Evolutionary conservation across 2,888 invertebrate species (phyloP).

Genomic region (Cryptosula pallasiana): DNA sequence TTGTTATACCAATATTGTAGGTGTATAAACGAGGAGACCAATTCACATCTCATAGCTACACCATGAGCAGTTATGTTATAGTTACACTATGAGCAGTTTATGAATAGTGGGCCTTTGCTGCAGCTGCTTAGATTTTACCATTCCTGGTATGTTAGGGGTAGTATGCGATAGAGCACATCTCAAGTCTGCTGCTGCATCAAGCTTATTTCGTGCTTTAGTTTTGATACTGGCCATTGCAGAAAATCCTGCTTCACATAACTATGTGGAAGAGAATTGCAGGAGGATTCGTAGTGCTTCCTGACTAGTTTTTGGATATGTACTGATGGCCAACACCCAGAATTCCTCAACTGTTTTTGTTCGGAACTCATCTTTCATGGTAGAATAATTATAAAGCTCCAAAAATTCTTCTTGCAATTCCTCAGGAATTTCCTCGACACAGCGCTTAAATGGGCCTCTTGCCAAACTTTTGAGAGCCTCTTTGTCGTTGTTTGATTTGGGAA

Average conservation of each 20-base stretch:
- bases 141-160: not conserved
- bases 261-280: not conserved
- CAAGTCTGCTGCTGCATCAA: constrained; percentile 5
- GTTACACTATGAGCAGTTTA: not conserved
- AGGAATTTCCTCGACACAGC: constrained; percentile 2
- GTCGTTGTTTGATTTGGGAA: not conserved
- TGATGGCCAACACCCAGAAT: not conserved
- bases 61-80: too few species aligned
- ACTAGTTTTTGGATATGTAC: not conserved
- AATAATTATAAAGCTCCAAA: not conserved
- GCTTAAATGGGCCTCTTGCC: constrained; percentile 6
- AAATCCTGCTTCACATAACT: constrained; percentile 4
- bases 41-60: too few species aligned
- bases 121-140: not conserved
- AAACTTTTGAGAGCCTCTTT: not conserved
- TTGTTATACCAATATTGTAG: too few species aligned
- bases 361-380: not conserved
- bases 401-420: constrained; percentile 15
- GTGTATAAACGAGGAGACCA: too few species aligned
- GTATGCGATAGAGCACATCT: constrained; percentile 18
- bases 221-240: not conserved
- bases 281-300: not conserved
- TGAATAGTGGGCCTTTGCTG: too few species aligned
- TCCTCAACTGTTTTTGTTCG: not conserved
- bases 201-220: constrained; percentile 3